These are phyloP conservation scores for Lindbergichthys nudifrons DNA, from an alignment of 2,797 vertebrate genomes.

Conservation along the genomic window DNA sequence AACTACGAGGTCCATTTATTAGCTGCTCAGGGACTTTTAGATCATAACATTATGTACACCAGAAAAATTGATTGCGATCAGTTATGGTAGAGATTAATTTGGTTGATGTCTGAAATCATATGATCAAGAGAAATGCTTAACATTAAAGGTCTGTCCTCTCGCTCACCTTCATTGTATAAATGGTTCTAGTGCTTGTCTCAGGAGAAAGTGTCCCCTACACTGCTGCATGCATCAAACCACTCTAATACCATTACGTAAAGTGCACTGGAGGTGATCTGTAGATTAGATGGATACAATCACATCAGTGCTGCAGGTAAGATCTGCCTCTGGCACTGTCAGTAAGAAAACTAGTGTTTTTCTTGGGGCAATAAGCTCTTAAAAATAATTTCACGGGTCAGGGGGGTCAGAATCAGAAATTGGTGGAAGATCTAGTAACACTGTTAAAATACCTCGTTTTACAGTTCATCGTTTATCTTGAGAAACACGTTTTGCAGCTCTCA, in stretches of 20 bases:
- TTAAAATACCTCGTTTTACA: background rate
- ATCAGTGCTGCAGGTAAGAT: conserved; percentile 20
- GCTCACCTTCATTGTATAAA: background rate
- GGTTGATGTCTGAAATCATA: background rate
- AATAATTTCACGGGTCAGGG: background rate
- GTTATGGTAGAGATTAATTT: background rate
- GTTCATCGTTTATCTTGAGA: background rate
- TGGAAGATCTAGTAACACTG: background rate
- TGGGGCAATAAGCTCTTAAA: background rate
- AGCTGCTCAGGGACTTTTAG: background rate
- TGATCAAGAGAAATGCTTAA: background rate
- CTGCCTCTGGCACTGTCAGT: background rate
- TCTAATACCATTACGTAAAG: conserved; percentile 54
- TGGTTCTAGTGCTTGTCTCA: background rate
- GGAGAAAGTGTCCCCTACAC: background rate
- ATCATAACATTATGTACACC: background rate
- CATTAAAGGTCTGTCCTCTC: background rate
- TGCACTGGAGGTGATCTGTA: conserved; percentile 45
- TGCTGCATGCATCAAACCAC: conserved; percentile 15
- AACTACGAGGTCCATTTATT: background rate
- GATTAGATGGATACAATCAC: conserved; percentile 32
- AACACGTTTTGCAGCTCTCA: background rate
- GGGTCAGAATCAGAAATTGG: conserved; percentile 6
- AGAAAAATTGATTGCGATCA: background rate
- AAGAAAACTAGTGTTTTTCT: background rate